Evolutionary conservation across 2,797 vertebrate genomes (phyloP), one percentile per base, ranked within the genome.

Genomic region (Gymnodraco acuticeps): DNA sequence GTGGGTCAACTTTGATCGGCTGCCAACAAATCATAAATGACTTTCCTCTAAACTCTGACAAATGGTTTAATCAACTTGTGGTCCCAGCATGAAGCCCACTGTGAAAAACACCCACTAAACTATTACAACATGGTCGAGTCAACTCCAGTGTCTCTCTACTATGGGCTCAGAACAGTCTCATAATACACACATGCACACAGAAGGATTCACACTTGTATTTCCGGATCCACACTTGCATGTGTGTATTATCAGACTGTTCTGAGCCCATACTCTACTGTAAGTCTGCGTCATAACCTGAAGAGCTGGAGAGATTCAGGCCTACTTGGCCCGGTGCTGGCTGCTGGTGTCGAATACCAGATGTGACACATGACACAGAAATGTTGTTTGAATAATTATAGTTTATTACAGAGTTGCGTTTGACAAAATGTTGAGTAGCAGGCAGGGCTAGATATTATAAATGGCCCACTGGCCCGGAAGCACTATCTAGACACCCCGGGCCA

Each of bases 361-460:
- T 48, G 84, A 83, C 80, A 88, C 23, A 51, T 19, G 80, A 79
- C 33, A 6, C 61, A 64, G 55, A 58, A 68, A 66, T 48, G 64
- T 11, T 64, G 53, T 66, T n/a, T 65, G 63, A 86, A 84, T 87
- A 82, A 87, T 89, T 82, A 83, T 77, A 90, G 87, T 76, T 81
- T 81, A 75, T 80, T 58, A 47, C 54, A 31, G 45, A 60, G 74
- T 43, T 61, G 83, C 69, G 48, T 27, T 27, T 27, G 23, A 27
- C 3, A 27, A 27, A 27, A 27, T 27, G 23, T 27, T 27, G 23
- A 27, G 23, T 27, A 27, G 23, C 23, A 27, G 23, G 23, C 23
- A 27, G 23, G 23, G 23, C 23, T 27, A 27, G 23, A 27, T 3
- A 27, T 27, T 27, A 27, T 27, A 27, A 27, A 27, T 3, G 23